Conservation (phyloP, 2,797 vertebrate species). For the Antennarius maculatus region DNA sequence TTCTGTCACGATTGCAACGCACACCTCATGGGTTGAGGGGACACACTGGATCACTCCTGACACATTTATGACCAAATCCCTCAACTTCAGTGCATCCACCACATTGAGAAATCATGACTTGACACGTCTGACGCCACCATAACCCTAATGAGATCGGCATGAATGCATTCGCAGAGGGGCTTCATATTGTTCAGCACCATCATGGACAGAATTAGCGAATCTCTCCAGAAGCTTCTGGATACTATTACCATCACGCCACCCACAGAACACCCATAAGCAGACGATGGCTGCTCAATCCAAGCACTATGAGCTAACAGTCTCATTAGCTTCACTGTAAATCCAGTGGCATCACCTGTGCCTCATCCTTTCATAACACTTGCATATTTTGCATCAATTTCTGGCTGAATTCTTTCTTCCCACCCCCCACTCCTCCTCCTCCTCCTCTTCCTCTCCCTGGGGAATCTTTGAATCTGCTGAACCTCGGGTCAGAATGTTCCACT, state of each 20-base stretch:
- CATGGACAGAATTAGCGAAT: conserved; percentile 30
- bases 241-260: conserved; percentile 45
- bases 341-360: background rate
- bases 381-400: conserved; percentile 46
- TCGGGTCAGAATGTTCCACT: conserved; percentile 78
- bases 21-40: background rate
- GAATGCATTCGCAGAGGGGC: conserved; percentile 37
- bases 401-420: conserved; percentile 33
- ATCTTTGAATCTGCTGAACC: conserved; percentile 69
- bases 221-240: conserved; percentile 33
- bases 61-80: conserved; percentile 38
- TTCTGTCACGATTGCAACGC: conserved; percentile 14
- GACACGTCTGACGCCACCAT: conserved; percentile 27
- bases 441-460: conserved; percentile 61
- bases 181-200: conserved; percentile 30
- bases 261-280: conserved; percentile 36
- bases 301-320: conserved; percentile 21
- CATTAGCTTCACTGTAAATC: background rate
- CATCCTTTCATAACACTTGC: background rate
- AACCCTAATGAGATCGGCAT: conserved; percentile 39
- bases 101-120: conserved; percentile 37
- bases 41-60: conserved; percentile 25
- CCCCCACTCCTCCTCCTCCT: background rate
- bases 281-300: conserved; percentile 43
- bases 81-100: conserved; percentile 15